These are phyloP conservation scores for Oppia nitens DNA, from an alignment of 1,140 invertebrate genomes.

Conservation along the genomic window DNA sequence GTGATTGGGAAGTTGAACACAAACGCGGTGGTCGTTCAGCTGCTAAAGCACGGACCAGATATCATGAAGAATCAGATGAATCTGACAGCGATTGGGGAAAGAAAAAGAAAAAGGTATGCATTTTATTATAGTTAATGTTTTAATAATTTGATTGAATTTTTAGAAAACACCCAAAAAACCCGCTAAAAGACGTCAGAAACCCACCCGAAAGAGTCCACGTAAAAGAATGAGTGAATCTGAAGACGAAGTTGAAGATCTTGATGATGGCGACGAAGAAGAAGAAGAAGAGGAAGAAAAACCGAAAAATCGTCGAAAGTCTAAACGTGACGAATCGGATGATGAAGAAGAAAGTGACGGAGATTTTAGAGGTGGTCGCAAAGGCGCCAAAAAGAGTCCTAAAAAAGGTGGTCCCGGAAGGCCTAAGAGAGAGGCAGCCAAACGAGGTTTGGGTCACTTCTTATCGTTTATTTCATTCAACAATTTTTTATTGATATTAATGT, in stretches of 20 bases:
- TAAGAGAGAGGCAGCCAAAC: constrained; percentile 1
- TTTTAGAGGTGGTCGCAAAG: constrained; percentile 1
- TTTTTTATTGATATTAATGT: background rate
- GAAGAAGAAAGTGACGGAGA: constrained; percentile 12
- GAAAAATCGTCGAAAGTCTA: constrained; percentile 5
- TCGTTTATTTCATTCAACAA: background rate
- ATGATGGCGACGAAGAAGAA: constrained; percentile 14
- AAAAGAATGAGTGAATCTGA: constrained; percentile 12
- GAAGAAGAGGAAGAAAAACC: constrained; percentile 12
- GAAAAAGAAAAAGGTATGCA: constrained; percentile 3
- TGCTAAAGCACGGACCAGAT: constrained; percentile 8
- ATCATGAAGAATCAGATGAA: constrained; percentile 16
- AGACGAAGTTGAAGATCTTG: constrained; percentile 15
- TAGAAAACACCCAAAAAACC: background rate
- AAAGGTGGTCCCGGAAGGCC: constrained; percentile 8
- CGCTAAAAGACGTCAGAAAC: constrained; percentile 10
- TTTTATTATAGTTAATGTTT: background rate
- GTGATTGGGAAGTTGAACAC: constrained; percentile 21
- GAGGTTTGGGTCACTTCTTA: constrained; percentile 7
- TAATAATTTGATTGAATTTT: background rate
- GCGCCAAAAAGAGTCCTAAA: constrained; percentile 12
- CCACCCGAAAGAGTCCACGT: constrained; percentile 3
- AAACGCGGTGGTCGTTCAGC: constrained; percentile 12
- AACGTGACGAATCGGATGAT: constrained; percentile 18
- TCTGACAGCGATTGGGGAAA: constrained; percentile 20